Percentiles rank a stretch among this genome's conserved stretches.
phyloP scores from a whole-genome alignment of 2,113 vertebrate species.

The western clawed frog (Xenopus tropicalis) region DNA sequence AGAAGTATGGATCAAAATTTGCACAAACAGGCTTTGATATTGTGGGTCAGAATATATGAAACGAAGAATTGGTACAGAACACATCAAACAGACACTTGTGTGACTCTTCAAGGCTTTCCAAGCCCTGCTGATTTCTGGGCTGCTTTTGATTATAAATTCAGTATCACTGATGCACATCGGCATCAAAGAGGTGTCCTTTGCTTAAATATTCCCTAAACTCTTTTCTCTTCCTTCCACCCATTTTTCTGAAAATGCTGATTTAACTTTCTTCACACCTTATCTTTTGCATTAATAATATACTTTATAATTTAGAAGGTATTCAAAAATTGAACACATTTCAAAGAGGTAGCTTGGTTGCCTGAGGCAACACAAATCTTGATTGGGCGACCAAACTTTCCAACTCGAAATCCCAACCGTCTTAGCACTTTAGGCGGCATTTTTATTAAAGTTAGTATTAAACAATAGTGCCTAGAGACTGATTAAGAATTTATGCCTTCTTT shows the following conservation, averaged over 20 bases:
- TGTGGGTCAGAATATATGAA: conserved; percentile 27
- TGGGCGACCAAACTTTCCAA: conserved; percentile 60
- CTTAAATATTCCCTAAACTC: conserved; percentile 61
- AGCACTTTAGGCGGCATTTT: conserved; percentile 64
- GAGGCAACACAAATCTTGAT: conserved; percentile 53
- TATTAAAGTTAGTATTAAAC: conserved; percentile 73
- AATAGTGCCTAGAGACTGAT: conserved; percentile 64
- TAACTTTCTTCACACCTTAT: conserved; percentile 57
- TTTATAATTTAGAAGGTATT: conserved; percentile 65
- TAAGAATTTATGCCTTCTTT: conserved; percentile 68
- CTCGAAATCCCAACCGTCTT: conserved; percentile 59
- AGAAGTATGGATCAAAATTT: conserved; percentile 28
- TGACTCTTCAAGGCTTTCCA: conserved; percentile 40
- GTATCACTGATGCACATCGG: conserved; percentile 60
- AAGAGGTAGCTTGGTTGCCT: conserved; percentile 55
- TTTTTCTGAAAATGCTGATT: conserved; percentile 55
- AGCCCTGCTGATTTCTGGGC: conserved; percentile 39
- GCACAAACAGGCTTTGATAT: conserved; percentile 46
- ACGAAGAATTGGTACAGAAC: conserved; percentile 34
- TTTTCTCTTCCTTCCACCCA: conserved; percentile 57
- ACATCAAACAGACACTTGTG: conserved; percentile 38
- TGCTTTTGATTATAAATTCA: conserved; percentile 56
- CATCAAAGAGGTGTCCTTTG: conserved; percentile 54
- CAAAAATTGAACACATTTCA: conserved; percentile 67
- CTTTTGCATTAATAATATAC: conserved; percentile 62